Evolutionary conservation across 1,140 invertebrate genomes (phyloP).

Genomic region (Aphelenchoides fujianensis): DNA sequence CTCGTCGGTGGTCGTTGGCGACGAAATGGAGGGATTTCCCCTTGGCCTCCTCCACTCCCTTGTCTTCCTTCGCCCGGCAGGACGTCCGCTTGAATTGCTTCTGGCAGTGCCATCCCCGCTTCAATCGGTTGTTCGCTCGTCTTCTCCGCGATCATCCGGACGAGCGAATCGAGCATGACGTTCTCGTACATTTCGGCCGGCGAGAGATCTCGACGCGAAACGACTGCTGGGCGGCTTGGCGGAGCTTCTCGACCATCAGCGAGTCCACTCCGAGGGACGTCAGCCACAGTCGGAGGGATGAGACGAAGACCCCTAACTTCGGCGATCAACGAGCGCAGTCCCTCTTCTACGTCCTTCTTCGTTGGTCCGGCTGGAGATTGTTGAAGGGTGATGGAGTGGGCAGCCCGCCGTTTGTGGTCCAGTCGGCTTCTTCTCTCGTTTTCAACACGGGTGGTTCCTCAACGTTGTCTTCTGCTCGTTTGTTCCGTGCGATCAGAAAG

Average conservation of each 20-base stretch:
- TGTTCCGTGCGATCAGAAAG: constrained; percentile 22
- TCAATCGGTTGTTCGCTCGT: neutral
- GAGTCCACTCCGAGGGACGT: constrained; percentile 41
- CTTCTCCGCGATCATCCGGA: neutral
- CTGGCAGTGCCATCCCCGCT: too few relatives aligned
- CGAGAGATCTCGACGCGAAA: constrained; percentile 26
- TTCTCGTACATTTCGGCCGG: constrained; percentile 36
- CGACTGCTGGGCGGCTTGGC: neutral
- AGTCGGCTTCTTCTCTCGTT: too few relatives aligned
- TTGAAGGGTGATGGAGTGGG: too few relatives aligned
- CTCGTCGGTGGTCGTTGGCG: too few relatives aligned
- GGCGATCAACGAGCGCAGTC: constrained; percentile 24
- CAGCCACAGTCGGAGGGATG: constrained; percentile 9
- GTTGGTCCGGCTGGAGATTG: too few relatives aligned
- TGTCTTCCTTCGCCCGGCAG: too few relatives aligned
- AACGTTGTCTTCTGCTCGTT: constrained; percentile 10
- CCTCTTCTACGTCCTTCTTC: neutral
- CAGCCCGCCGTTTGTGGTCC: too few relatives aligned
- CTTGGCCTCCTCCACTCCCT: too few relatives aligned
- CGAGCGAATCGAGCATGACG: constrained; percentile 28
- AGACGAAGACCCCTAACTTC: constrained; percentile 20
- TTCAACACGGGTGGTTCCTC: neutral
- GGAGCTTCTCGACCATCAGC: constrained; percentile 34
- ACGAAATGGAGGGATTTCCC: too few relatives aligned
- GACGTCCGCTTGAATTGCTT: too few relatives aligned